These are phyloP conservation scores for Lepidothrix coronata DNA, from an alignment of 2,113 vertebrate species.

Conservation along the genomic window DNA sequence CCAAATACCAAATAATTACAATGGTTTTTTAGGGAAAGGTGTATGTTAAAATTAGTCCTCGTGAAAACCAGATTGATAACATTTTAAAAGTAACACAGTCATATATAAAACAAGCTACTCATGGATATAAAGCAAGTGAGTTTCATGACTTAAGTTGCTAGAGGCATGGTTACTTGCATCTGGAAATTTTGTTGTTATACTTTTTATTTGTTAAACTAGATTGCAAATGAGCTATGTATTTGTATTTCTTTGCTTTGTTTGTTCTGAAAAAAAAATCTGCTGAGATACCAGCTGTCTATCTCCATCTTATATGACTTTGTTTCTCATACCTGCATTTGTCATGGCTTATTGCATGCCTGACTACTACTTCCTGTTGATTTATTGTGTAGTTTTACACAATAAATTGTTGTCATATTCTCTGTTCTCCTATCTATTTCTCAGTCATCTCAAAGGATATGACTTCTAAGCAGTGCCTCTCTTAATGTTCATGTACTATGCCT, in stretches of 20 bases:
- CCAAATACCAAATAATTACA: not conserved
- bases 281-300: not conserved
- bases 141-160: not conserved
- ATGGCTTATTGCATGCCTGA: not conserved
- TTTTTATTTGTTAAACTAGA: not conserved
- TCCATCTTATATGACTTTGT: not conserved
- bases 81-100: not conserved
- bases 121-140: not conserved
- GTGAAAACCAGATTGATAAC: not conserved
- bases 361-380: not conserved
- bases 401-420: not conserved
- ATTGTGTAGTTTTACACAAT: not conserved
- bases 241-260: not conserved
- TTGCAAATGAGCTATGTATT: not conserved
- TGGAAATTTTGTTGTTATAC: not conserved
- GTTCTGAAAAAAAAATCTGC: not conserved
- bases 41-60: not conserved
- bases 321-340: constrained; percentile 4
- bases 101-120: not conserved
- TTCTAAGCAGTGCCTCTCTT: not conserved
- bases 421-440: not conserved
- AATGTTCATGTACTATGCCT: not conserved
- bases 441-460: not conserved
- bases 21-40: not conserved
- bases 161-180: not conserved